Base-by-base conservation (phyloP, 2,888 invertebrate genomes). In the Byasa hedistus region DNA sequence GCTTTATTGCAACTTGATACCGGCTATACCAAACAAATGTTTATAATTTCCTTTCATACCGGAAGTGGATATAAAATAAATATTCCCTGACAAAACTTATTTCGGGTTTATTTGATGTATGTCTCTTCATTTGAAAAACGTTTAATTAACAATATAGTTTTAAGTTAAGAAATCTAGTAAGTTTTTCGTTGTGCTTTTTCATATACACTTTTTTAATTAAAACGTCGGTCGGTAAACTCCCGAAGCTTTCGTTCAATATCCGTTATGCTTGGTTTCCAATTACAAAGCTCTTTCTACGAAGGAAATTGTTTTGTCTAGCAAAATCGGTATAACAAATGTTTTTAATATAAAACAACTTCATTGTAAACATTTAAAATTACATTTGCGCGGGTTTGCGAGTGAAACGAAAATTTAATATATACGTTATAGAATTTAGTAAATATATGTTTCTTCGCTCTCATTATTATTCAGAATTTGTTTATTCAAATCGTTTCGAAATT, bases 241-340 rank as follows among this genome's bases (percentile, higher is more conserved):
- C 39, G 54, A 54, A 64, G 64, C 58, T 58, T 64, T 64, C 24
- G n/a, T 58, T 39, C 15, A 24, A 58, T 64, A 51, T 64, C 58
- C 58, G 58, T 52, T 36, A 36, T 64, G 10, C n/a, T 58, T 27
- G 51, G 23, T 58, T 57, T 64, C n/a, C 19, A 22, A 57, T 52
- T 51, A 23, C 32, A 56, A 23, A 24, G 21, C 27, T 48, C 24
- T 23, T 57, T 57, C 39, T 62, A n/a, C 44, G 22, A 44, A 62
- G 44, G 21, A 62, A 62, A 61, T 62, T 48, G 21, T 56, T 24
- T 24, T 55, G 55, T 12, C 10, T 56, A 44, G 56, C 21, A 27
- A 7, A 23, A 62, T 17, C 15, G 17, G 19, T 48, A 15, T n/a
- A 48, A 19, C 44, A 48, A 59, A 59, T 59, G 48, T 48, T 59